Evolutionary conservation across 1,140 invertebrate genomes (phyloP), one percentile per base, ranked within the genome.

Genomic region (Eciton burchellii): DNA sequence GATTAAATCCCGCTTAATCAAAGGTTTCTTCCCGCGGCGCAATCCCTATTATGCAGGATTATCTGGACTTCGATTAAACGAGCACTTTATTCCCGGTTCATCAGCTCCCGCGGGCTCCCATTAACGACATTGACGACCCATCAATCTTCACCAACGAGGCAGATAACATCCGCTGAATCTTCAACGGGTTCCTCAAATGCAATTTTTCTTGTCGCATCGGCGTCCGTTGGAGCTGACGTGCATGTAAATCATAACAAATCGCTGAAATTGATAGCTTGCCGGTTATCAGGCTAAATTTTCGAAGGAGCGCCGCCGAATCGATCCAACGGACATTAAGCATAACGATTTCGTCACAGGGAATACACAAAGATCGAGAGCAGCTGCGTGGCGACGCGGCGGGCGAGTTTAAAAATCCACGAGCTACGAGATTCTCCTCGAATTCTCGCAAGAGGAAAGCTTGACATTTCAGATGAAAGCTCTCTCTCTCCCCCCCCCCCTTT

Each of bases 91-190:
- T 66, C 26, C 56, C 63, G 21, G 41, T 45, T 79, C 63, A 79
- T 79, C 63, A 57, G 19, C 24, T 29, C 49, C 19, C 74, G 56
- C 21, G 54, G 66, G 54, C 24, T 70, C 49, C 29, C 65, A 63
- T 79, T 79, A 70, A 79, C 41, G 63, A 79, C 41, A 79, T 68
- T 68, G 74, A 79, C 29, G 74, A 70, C 19, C 63, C 74, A 79
- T 79, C 74, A 79, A 79, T 79, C 74, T 79, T 79, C 74, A 45
- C 21, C 49, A 79, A 79, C 74, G 63, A 79, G 49, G 70, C 74
- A 79, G 74, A 79, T 70, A 79, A 70, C 74, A 68, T 70, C 74
- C 63, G 74, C 52, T 45, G 74, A 59, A 68, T 79, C 63, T 79
- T 79, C 45, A 68, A 29, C 52, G 74, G n/a, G 16, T 68, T 3